Percentiles rank a stretch among this genome's conserved stretches.
These are phyloP conservation scores for Tipula unca DNA, from an alignment of 2,888 invertebrate genomes.

Conservation along the genomic window DNA sequence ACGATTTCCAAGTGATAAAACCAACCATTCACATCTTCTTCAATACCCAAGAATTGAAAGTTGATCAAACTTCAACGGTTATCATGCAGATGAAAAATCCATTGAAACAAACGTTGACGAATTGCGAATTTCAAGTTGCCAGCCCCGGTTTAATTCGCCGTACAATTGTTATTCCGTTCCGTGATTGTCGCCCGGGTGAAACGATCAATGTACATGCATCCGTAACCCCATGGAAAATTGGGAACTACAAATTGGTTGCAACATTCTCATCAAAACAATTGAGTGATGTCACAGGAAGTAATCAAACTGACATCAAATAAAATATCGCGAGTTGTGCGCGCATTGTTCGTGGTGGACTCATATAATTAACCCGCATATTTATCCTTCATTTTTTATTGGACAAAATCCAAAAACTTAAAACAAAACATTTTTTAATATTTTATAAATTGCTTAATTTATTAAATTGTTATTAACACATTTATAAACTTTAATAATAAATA, in stretches of 20 bases:
- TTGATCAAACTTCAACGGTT: conserved; percentile 48
- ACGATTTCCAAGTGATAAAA: conserved; percentile 70
- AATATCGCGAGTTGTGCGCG: background rate
- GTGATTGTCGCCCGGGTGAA: conserved; percentile 49
- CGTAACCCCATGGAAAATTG: conserved; percentile 51
- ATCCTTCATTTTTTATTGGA: background rate
- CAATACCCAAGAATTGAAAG: conserved; percentile 48
- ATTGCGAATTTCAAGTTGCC: conserved; percentile 60
- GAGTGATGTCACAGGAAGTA: conserved; percentile 58
- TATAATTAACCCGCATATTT: background rate
- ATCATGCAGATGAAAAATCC: conserved; percentile 62
- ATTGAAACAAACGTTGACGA: conserved; percentile 51
- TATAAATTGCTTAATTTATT: background rate
- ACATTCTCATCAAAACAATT: conserved; percentile 63
- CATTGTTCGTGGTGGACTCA: background rate
- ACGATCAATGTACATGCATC: conserved; percentile 48
- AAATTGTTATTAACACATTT: background rate
- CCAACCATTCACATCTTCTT: conserved; percentile 63
- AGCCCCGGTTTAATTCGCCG: conserved; percentile 58
- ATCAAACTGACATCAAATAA: conserved; percentile 44
- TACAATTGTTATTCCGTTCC: conserved; percentile 46
- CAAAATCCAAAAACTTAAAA: background rate
- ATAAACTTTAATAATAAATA: conserved; percentile 67
- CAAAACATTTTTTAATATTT: background rate
- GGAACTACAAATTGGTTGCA: conserved; percentile 57